phyloP scores from a whole-genome alignment of 2,797 vertebrate species.

The Coregonus sp. region DNA sequence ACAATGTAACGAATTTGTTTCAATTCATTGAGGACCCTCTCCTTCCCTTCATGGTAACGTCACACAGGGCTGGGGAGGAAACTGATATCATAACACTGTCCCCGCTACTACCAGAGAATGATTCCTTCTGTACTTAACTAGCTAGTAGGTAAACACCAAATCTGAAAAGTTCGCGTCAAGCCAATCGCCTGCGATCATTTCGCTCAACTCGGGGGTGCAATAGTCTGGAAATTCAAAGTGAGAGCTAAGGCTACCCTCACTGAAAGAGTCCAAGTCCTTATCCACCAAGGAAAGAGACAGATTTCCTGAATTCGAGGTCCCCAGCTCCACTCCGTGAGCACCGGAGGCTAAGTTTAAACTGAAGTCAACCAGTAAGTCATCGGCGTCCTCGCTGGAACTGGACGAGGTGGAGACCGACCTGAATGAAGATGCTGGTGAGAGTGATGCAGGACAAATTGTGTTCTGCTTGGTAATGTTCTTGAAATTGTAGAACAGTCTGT shows the following conservation, averaged over 20 bases:
- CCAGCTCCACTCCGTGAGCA: conserved; percentile 78
- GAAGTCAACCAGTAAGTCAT: conserved; percentile 89
- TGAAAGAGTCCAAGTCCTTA: conserved; percentile 90
- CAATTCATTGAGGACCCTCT: conserved; percentile 24
- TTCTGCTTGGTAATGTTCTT: conserved; percentile 91
- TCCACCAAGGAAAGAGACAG: conserved; percentile 90
- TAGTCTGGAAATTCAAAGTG: conserved; percentile 98
- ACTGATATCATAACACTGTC: conserved; percentile 35
- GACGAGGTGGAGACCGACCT: conserved; percentile 82
- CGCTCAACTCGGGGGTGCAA: conserved; percentile 93
- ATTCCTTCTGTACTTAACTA: conserved; percentile 26
- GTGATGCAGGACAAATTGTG: conserved; percentile 70
- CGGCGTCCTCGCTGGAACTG: conserved; percentile 80
- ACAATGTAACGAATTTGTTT: conserved; percentile 52
- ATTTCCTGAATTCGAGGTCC: conserved; percentile 79
- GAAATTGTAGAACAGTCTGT: conserved; percentile 89
- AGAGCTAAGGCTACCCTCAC: conserved; percentile 87
- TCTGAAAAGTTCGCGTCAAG: conserved; percentile 93
- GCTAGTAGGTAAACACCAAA: conserved; percentile 92
- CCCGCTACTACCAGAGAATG: neutral
- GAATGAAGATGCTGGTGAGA: conserved; percentile 81
- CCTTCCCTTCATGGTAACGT: conserved; percentile 10
- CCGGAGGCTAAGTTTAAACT: conserved; percentile 86
- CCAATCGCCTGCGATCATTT: conserved; percentile 96
- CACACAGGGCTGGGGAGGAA: conserved; percentile 44